These are phyloP conservation scores for Apodemus agrarius DNA, from an alignment of 2,797 vertebrate genomes.

Conservation along the genomic window DNA sequence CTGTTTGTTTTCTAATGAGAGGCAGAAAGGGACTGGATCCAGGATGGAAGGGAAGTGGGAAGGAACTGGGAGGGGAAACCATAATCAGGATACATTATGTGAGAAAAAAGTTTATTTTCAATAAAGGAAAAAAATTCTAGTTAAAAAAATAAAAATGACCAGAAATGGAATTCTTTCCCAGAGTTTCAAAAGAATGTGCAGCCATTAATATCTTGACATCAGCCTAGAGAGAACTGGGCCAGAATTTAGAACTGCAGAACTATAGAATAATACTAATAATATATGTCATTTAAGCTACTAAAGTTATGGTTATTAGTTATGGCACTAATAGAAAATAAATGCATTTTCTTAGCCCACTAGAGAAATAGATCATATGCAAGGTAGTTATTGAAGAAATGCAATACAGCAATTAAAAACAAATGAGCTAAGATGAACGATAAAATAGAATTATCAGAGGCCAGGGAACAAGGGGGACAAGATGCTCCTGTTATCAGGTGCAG, in stretches of 20 bases:
- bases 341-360: not conserved
- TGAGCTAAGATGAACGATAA: not conserved
- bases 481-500: not conserved
- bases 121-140: not conserved
- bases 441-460: not conserved
- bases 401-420: slow-evolving; percentile 2
- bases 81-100: not conserved
- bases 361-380: not conserved
- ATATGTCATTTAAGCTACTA: not conserved
- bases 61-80: not conserved
- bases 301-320: not conserved
- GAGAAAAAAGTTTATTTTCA: not conserved
- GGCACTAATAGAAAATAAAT: not conserved
- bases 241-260: not conserved
- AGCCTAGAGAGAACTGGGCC: not conserved
- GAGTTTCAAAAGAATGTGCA: not conserved
- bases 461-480: not conserved
- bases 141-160: not conserved
- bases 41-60: not conserved
- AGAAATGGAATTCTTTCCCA: not conserved
- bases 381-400: not conserved
- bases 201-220: not conserved
- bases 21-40: not conserved
- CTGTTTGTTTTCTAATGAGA: not conserved
- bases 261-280: not conserved